Evolutionary conservation across 2,113 vertebrate genomes (phyloP).

Genomic region (Miniopterus natalensis): DNA sequence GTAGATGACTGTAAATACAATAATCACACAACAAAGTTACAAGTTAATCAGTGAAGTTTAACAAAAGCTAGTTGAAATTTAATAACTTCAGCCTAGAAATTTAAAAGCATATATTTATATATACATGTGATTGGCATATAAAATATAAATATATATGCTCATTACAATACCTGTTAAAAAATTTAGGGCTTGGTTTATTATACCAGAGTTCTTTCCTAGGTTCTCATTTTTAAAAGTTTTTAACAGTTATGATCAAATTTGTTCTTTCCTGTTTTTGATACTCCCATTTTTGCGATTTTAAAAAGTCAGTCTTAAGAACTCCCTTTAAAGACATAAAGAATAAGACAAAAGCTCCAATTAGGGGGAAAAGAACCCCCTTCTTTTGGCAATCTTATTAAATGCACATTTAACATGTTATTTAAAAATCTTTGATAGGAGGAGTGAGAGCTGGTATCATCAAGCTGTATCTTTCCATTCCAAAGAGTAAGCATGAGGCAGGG

Average conservation of each 20-base stretch:
- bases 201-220: not conserved
- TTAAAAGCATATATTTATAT: constrained; percentile 21
- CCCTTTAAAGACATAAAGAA: not conserved
- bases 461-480: not conserved
- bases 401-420: not conserved
- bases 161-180: constrained; percentile 34
- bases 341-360: not conserved
- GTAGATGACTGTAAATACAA: not conserved
- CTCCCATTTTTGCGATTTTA: not conserved
- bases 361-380: no score
- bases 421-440: not conserved
- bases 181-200: not conserved
- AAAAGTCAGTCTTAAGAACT: not conserved
- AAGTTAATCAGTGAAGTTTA: constrained; percentile 60
- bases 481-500: not conserved
- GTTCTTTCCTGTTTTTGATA: constrained; percentile 27
- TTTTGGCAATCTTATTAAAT: constrained; percentile 6
- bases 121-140: not conserved
- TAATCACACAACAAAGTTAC: constrained; percentile 30
- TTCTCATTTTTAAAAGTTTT: not conserved
- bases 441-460: not conserved
- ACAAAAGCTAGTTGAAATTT: constrained; percentile 5
- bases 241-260: constrained; percentile 40
- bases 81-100: constrained; percentile 52
- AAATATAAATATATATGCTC: constrained; percentile 57